Conservation (phyloP, 2,888 invertebrate genomes). For the Monopis laevigella region DNA sequence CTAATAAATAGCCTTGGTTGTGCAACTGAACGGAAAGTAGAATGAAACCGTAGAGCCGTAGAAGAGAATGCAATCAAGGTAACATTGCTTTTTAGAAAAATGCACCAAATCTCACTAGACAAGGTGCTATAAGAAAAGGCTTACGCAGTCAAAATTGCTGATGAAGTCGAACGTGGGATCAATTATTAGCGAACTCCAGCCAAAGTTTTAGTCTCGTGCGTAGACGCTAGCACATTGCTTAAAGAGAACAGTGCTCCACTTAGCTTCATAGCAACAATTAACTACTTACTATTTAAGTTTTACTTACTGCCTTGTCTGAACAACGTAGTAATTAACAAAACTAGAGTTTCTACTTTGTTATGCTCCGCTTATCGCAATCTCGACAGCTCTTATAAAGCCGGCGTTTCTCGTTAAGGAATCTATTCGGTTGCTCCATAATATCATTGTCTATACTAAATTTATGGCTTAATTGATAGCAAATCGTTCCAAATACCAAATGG, state of each 20-base stretch:
- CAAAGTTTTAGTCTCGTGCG: not conserved
- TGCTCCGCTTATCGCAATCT: constrained; percentile 1
- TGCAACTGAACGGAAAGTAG: too few species aligned
- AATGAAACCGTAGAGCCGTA: too few species aligned
- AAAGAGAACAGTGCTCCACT: constrained; percentile 3
- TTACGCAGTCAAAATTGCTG: constrained; percentile 31
- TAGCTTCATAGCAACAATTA: constrained; percentile 1
- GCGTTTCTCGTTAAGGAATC: not conserved
- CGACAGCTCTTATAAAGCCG: not conserved
- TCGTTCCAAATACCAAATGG: constrained; percentile 38
- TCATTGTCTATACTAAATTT: constrained; percentile 27
- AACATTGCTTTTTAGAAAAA: too few species aligned
- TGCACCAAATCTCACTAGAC: too few species aligned
- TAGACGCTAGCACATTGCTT: too few species aligned
- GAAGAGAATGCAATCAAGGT: too few species aligned
- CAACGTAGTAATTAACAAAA: not conserved
- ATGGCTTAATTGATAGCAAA: constrained; percentile 33
- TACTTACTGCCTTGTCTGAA: not conserved
- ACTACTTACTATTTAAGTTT: not conserved
- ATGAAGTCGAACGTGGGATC: constrained; percentile 56
- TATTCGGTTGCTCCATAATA: constrained; percentile 20
- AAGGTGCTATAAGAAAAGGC: too few species aligned
- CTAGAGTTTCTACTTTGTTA: not conserved
- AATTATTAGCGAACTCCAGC: constrained; percentile 24
- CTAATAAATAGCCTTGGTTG: too few species aligned